These are phyloP conservation scores for Alethe diademata DNA, from an alignment of 2,113 vertebrate genomes.

Conservation along the genomic window DNA sequence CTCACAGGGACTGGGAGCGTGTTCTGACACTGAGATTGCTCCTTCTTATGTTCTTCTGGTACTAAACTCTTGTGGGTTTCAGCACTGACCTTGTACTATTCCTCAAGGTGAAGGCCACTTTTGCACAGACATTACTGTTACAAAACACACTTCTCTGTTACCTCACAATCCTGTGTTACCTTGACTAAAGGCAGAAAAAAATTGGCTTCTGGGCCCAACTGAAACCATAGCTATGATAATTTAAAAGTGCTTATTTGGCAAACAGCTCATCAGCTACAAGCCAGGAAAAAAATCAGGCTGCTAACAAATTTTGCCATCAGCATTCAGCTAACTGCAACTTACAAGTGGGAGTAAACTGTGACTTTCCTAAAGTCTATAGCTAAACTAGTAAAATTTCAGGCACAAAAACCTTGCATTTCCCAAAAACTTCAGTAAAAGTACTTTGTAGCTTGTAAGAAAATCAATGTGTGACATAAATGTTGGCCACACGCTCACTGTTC, in stretches of 20 bases:
- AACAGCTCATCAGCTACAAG: neutral
- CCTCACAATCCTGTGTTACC: neutral
- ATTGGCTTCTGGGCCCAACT: neutral
- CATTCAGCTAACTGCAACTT: neutral
- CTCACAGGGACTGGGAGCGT: neutral
- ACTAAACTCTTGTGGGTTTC: neutral
- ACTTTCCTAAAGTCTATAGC: neutral
- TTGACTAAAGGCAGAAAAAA: neutral
- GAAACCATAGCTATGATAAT: neutral
- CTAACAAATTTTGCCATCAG: neutral
- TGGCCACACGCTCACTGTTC: neutral
- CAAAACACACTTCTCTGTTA: neutral
- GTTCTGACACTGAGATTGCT: neutral
- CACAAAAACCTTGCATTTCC: neutral
- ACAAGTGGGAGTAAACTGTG: neutral
- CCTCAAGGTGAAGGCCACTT: neutral
- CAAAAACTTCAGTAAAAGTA: neutral
- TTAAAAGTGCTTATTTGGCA: neutral
- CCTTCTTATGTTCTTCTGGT: neutral
- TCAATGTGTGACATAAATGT: neutral
- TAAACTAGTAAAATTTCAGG: neutral
- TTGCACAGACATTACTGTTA: neutral
- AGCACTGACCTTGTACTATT: neutral
- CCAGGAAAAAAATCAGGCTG: neutral
- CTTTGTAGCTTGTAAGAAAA: neutral